Evolutionary conservation across 2,113 vertebrate genomes (phyloP).

Genomic region (Plestiodon gilberti): DNA sequence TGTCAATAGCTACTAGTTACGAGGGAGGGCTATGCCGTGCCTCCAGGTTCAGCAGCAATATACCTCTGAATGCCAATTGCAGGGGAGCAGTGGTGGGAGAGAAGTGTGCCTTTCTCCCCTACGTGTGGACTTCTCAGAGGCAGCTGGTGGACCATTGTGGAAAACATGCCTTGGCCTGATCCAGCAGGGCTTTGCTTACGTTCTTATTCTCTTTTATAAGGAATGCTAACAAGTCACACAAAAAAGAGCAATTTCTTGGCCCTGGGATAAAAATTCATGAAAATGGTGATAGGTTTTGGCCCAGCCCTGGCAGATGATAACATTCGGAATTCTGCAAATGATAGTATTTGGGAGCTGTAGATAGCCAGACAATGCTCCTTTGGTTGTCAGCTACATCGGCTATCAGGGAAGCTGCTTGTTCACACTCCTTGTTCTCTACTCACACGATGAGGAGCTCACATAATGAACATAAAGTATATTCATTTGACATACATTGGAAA

Average conservation of each 20-base stretch:
- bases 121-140: too few relatives aligned
- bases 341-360: background rate
- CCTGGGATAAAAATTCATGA: background rate
- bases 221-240: background rate
- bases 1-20: too few relatives aligned
- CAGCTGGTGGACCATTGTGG: too few relatives aligned
- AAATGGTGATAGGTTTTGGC: background rate
- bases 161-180: too few relatives aligned
- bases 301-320: background rate
- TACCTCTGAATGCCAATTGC: too few relatives aligned
- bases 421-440: background rate
- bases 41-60: too few relatives aligned
- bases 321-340: background rate
- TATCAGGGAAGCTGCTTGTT: background rate
- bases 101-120: too few relatives aligned
- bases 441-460: background rate
- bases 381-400: background rate
- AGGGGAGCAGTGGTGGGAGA: too few relatives aligned
- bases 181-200: too few relatives aligned
- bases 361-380: background rate
- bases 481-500: background rate
- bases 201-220: background rate
- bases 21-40: too few relatives aligned
- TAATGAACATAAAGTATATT: background rate
- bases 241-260: too few relatives aligned